Base-by-base conservation (phyloP, 2,888 invertebrate species). In the Ormyrus thymus region DNA sequence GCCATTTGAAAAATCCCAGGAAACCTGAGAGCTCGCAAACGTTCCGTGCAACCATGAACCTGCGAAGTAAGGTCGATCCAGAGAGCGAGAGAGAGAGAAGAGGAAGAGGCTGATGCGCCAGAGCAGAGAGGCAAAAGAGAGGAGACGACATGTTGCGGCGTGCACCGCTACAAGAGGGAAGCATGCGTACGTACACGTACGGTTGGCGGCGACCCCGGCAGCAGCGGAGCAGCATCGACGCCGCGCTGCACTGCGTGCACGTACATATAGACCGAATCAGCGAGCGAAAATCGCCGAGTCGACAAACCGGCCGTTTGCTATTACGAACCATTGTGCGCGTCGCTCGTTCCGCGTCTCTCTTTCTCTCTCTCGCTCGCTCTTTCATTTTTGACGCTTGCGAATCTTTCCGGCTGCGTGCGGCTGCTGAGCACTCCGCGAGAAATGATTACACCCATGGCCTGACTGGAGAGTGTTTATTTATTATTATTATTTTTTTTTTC, bases 231-330 rank as follows among this genome's bases (percentile, higher is more conserved):
- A 46, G 46, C 68, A 15, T 45, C 11, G 46, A 56, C 61, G 46
- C 11, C 13, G 7, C 59, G 9, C 56, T 46, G 46, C 43, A 13
- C 58, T 43, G 7, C 55, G 6, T 15, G 51, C 5, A 13, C 56
- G n/a, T 68, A 68, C 45, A n/a, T 59, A 61, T 46, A 68, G 45
- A 75, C 53, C 56, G 56, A 76, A 64, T 58, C 58, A 76, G 43
- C 56, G 51, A 64, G 71, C 69, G 77, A 81, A 79, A 82, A 82
- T 81, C 82, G 81, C 72, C 64, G 76, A 80, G 66, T 79, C 79
- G 80, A 81, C 85, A 85, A 86, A 85, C 84, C 83, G 76, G 76
- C 80, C 81, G 78, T 83, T 84, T 83, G 84, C 84, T 86, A 85
- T 86, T 85, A 83, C 83, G 75, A 64, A 59, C 82, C 78, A 86